Evolutionary conservation across 2,888 invertebrate genomes (phyloP).

Genomic region (Lagria hirta): DNA sequence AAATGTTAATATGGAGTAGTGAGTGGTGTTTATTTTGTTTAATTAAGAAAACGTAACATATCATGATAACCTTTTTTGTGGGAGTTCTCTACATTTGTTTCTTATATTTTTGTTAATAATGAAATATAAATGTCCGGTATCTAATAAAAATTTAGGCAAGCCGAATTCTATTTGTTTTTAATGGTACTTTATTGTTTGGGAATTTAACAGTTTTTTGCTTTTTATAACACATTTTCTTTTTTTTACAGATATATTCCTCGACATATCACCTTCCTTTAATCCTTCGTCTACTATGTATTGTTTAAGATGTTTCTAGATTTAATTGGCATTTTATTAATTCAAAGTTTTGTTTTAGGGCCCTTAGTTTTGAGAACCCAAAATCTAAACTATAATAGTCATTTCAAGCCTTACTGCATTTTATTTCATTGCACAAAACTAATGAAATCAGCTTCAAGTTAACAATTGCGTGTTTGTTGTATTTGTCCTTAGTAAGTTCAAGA

Average conservation of each 20-base stretch:
- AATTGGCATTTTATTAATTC: conserved; percentile 20
- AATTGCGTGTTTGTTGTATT: conserved; percentile 11
- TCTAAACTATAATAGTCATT: conserved; percentile 22
- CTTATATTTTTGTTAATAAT: too few relatives aligned
- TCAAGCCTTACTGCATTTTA: conserved; percentile 5
- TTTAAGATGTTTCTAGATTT: conserved; percentile 5
- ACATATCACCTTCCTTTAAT: conserved; percentile 44
- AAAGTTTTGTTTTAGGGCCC: conserved; percentile 26
- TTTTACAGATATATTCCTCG: conserved; percentile 49
- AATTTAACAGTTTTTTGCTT: neutral
- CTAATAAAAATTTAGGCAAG: conserved; percentile 10
- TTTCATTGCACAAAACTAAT: conserved; percentile 11
- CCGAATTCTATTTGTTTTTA: conserved; percentile 13
- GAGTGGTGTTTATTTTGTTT: too few relatives aligned
- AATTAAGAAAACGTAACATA: too few relatives aligned
- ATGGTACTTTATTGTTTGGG: conserved; percentile 9
- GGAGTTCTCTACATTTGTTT: too few relatives aligned
- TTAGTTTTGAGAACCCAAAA: conserved; percentile 18
- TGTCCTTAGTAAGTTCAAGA: conserved; percentile 21
- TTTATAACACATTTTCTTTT: conserved; percentile 5
- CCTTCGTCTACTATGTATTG: conserved; percentile 12
- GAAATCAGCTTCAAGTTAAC: conserved; percentile 14
- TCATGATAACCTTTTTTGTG: too few relatives aligned
- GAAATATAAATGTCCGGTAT: conserved; percentile 4
- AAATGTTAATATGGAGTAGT: too few relatives aligned